phyloP scores from a whole-genome alignment of 2,888 invertebrate genomes.

The Periphyllus acericola region DNA sequence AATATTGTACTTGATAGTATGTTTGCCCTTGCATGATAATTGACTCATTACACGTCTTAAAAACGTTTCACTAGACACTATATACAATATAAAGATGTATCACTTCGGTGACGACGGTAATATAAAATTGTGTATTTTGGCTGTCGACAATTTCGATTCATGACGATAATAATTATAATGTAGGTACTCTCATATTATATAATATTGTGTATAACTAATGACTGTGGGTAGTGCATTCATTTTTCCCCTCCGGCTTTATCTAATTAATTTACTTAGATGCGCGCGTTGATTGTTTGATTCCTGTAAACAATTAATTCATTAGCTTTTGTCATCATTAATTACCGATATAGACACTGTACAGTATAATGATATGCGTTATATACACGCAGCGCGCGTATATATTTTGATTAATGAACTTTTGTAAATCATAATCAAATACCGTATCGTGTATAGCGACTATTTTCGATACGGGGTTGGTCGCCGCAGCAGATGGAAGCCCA shows the following conservation, averaged over 20 bases:
- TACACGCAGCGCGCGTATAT: background rate
- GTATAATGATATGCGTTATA: background rate
- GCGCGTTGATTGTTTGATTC: background rate
- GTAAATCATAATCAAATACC: background rate
- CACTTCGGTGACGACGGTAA: no score
- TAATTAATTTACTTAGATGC: conserved; percentile 2
- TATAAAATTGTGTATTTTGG: background rate
- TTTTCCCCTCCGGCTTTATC: background rate
- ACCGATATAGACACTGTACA: background rate
- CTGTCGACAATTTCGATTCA: background rate
- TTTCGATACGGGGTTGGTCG: background rate
- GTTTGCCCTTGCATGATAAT: no score
- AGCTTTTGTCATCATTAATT: background rate
- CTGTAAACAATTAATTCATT: background rate
- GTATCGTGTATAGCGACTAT: background rate
- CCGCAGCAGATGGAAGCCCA: background rate
- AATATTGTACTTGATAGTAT: no score
- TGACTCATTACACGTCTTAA: no score
- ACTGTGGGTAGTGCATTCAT: background rate
- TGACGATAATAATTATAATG: background rate
- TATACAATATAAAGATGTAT: no score
- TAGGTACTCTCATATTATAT: background rate
- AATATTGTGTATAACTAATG: background rate
- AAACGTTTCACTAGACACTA: no score
- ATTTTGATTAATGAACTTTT: conserved; percentile 9